Conservation (phyloP, 2,888 invertebrate genomes). For the Leucania comma region DNA sequence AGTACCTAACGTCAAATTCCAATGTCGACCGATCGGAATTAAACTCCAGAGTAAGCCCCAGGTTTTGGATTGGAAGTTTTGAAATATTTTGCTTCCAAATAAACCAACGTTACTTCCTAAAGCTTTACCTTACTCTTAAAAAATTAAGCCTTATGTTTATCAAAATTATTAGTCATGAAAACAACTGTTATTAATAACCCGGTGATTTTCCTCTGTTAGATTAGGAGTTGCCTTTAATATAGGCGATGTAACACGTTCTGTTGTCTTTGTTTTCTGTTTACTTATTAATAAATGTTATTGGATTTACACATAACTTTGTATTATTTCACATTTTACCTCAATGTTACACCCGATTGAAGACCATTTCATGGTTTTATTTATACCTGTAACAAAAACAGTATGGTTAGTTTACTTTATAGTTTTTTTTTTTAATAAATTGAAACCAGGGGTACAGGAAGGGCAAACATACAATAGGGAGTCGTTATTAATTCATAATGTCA, state of each 20-base stretch:
- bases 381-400: constrained; percentile 61
- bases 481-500: neutral
- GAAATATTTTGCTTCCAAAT: neutral
- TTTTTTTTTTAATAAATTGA: neutral
- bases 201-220: constrained; percentile 27
- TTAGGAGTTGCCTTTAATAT: neutral
- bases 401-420: constrained; percentile 14
- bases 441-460: neutral
- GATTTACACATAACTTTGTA: constrained; percentile 11
- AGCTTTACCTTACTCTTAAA: neutral
- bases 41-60: too few species aligned
- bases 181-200: neutral
- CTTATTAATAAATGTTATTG: constrained; percentile 43
- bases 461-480: neutral
- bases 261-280: constrained; percentile 48
- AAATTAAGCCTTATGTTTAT: neutral
- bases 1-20: too few species aligned
- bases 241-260: constrained; percentile 9
- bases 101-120: neutral
- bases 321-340: constrained; percentile 58
- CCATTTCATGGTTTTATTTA: constrained; percentile 25
- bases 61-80: neutral
- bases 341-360: constrained; percentile 27
- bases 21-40: too few species aligned
- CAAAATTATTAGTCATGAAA: neutral